Base-by-base conservation (phyloP, 2,797 vertebrate genomes). In the Emys orbicularis region DNA sequence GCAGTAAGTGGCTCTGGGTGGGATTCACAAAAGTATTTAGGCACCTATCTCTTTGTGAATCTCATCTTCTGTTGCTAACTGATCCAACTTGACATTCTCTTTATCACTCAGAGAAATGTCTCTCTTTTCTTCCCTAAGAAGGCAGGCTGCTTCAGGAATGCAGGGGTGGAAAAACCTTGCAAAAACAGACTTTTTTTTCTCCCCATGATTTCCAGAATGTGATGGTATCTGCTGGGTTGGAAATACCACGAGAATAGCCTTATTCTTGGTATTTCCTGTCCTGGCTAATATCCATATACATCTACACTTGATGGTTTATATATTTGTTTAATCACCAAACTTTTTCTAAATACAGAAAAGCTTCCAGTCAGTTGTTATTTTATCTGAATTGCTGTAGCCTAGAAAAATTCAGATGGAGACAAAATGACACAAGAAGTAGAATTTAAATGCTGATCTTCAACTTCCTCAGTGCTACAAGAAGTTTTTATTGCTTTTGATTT, bases 311-410 rank as follows among this genome's bases (percentile, higher is more conserved):
- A 57, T 57, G 27, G 41, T 82, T 94, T 59, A 54, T 44, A 29
- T 84, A 79, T 88, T 88, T 87, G 44, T 90, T 89, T 94, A 89
- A 95, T 93, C 84, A 86, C 84, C 68, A 96, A 92, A 44, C 80
- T 90, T 91, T 96, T 94, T 92, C 79, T 88, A 81, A 93, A 91
- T 92, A 94, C 13, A 8, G 80, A 87, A 94, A 86, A 96, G 79
- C 27, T 93, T 93, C 72, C 54, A 0, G 0, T 93, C 84, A 82
- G 11, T 90, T 93, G 12, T 68, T 89, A 81, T 9, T 49, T 92
- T 0, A 5, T 89, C 65, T 85, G 91, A 92, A 90, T 5, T 90
- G 29, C 57, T 95, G 34, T 77, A 83, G n/a, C 18, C 81, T 95
- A 87, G 88, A 95, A 95, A 93, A 91, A 79, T 83, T 81, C 34